These are phyloP conservation scores for Dolichallabes microphthalmus DNA, from an alignment of 2,113 vertebrate species.

Conservation along the genomic window DNA sequence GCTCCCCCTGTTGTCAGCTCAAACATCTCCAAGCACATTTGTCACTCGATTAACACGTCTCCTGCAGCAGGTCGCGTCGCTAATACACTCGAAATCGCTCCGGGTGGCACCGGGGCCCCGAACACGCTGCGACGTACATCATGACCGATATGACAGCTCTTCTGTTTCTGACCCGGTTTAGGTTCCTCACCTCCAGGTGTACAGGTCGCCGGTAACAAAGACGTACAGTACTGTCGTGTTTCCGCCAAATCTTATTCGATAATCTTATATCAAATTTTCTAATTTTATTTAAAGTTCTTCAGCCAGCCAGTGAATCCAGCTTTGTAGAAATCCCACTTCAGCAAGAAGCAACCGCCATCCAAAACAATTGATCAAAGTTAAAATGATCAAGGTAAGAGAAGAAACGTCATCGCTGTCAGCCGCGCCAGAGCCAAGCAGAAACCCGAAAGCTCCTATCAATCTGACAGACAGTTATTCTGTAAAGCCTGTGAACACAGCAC, in stretches of 20 bases:
- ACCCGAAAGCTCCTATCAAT: not conserved
- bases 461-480: not conserved
- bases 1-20: constrained; percentile 4
- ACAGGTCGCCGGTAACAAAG: not conserved
- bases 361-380: constrained; percentile 2
- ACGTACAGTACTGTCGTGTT: not conserved
- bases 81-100: constrained; percentile 18
- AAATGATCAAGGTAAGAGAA: constrained; percentile 1
- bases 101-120: not conserved
- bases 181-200: not conserved
- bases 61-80: not conserved
- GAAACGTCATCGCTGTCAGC: not conserved
- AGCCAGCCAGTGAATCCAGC: not conserved
- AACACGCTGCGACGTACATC: constrained; percentile 8
- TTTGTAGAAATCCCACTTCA: not conserved
- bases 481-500: not conserved
- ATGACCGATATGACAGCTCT: not conserved
- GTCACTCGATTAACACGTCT: not conserved
- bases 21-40: not conserved
- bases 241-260: not conserved
- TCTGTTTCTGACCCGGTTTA: not conserved
- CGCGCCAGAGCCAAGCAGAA: not conserved
- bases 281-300: not conserved
- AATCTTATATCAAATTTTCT: no score
- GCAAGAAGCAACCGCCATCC: not conserved